Base-by-base conservation (phyloP, 2,888 invertebrate genomes). In the Adineta ricciae region DNA sequence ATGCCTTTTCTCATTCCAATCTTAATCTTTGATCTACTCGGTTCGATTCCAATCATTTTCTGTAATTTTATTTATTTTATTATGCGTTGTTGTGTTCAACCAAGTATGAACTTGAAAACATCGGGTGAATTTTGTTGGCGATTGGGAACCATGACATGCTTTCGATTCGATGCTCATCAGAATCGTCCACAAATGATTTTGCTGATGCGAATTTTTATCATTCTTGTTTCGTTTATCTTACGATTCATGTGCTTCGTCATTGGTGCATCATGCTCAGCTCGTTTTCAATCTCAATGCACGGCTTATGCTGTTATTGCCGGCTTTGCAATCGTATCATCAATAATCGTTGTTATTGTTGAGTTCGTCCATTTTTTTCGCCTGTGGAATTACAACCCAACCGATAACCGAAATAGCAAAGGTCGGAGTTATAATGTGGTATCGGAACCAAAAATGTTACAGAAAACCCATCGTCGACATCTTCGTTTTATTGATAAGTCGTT, bases 351-450 rank as follows among this genome's bases (percentile, higher is more conserved):
- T 9, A n/a, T 41, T n/a, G 1, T 16, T n/a, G 78, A 78, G n/a
- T 78, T 78, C 41, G n/a, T 78, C 14, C 78, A 78, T n/a, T 78
- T 41, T 78, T 78, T 78, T 32, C 78, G 78, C n/a, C 41, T 78
- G 41, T 78, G 78, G 78, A 78, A 8, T 41, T 78, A 78, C 9
- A 38, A 41, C 41, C 78, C 78, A 16, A 64, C 64, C 32, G 64
- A 64, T 32, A 19, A 14, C 19, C 14, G 32, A 32, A 64, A 64
- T 36, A 64, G 0, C 5, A 36, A 7, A 19, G 19, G 32, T 16
- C 14, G 1, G 14, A 64, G 46, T 46, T 5, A 2, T 50, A 19
- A 50, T 9, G 2, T 2, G 3, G 19, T 50, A 50, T 16, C 50
- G 14, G 50, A 9, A 16, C 50, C 50, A 9, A 9, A 9, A 50